These are phyloP conservation scores for Xiphydria camelus DNA, from an alignment of 2,888 invertebrate species.

Conservation along the genomic window DNA sequence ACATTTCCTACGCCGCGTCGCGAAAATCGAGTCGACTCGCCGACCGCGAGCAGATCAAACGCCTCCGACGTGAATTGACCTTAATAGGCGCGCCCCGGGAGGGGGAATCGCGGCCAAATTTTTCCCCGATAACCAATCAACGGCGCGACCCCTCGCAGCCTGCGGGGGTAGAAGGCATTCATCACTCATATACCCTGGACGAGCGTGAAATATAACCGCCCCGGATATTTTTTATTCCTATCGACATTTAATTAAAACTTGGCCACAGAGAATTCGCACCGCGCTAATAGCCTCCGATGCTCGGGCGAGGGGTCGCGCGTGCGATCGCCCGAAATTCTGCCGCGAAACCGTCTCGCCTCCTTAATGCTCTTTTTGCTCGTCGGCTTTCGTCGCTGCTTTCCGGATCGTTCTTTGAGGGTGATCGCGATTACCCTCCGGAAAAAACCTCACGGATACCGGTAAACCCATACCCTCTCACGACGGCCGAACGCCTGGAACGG, in stretches of 20 bases:
- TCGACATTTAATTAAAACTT: conserved; percentile 51
- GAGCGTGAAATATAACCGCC: conserved; percentile 32
- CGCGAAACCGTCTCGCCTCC: background rate
- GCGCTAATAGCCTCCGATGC: conserved; percentile 17
- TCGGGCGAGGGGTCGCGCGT: conserved; percentile 10
- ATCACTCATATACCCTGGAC: conserved; percentile 23
- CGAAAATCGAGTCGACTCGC: no score
- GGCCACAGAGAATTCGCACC: conserved; percentile 18
- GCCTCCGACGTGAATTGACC: conserved; percentile 24
- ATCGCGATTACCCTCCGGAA: no score
- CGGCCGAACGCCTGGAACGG: no score
- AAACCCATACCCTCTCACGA: no score
- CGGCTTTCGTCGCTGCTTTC: no score
- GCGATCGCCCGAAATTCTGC: background rate
- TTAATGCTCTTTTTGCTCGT: background rate
- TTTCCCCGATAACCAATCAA: background rate
- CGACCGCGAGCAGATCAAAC: conserved; percentile 5
- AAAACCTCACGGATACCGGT: no score
- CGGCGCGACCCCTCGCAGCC: conserved; percentile 11
- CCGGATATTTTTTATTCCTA: conserved; percentile 33
- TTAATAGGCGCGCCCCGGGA: conserved; percentile 22
- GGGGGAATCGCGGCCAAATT: background rate
- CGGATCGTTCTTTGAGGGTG: no score
- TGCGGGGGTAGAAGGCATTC: conserved; percentile 27
- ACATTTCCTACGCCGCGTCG: no score